Conservation (phyloP, 35 echinoderm and acorn worm genomes). For the Apostichopus parvimensis region DNA sequence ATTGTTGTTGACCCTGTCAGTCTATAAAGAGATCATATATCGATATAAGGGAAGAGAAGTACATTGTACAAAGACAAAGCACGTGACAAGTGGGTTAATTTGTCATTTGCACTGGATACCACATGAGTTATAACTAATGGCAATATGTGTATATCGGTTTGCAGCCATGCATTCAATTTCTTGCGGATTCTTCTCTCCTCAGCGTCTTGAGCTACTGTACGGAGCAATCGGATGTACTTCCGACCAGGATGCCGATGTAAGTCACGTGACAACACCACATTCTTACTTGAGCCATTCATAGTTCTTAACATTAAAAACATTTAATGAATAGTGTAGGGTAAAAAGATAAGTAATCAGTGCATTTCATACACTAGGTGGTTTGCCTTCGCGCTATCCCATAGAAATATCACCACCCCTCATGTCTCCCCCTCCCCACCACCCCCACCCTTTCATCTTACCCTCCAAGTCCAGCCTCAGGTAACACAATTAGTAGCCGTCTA, state of each 20-base stretch:
- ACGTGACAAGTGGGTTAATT: no score
- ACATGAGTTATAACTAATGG: no score
- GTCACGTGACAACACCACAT: not conserved
- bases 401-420: not conserved
- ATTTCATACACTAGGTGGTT: not conserved
- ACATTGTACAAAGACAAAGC: no score
- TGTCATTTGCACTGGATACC: no score
- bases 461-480: no score
- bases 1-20: no score
- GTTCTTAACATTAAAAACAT: not conserved
- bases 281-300: not conserved
- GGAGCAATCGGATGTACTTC: constrained; percentile 8
- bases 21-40: no score
- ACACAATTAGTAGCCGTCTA: no score
- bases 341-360: not conserved
- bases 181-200: not conserved
- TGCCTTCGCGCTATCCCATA: not conserved
- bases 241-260: not conserved
- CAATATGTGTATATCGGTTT: not conserved
- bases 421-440: no score
- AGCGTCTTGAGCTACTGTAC: not conserved
- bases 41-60: no score
- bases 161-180: not conserved
- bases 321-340: no score
- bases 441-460: no score